Conservation (phyloP, 2,797 vertebrate genomes). For the Phoebastria nigripes region DNA sequence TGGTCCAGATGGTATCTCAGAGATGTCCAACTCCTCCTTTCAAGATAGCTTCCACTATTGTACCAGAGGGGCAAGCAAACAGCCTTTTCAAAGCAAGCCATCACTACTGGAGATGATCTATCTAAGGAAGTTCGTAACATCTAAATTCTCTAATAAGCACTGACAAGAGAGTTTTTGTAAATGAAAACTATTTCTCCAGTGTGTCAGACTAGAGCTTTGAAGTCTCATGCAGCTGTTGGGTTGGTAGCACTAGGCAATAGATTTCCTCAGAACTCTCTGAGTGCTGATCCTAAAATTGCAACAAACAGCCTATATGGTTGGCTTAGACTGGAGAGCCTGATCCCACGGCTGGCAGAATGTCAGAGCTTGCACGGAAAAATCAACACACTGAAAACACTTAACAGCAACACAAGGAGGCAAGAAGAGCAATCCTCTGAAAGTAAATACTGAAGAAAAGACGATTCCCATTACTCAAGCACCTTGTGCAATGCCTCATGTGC, state of each 20-base stretch:
- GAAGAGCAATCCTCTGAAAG: not conserved
- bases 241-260: not conserved
- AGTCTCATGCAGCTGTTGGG: not conserved
- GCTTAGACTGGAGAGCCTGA: not conserved
- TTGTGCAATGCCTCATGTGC: not conserved
- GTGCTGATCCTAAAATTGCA: not conserved
- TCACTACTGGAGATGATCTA: not conserved
- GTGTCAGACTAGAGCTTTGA: not conserved
- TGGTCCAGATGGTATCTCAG: not conserved
- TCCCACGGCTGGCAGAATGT: accelerated
- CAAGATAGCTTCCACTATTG: not conserved
- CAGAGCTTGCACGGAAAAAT: not conserved
- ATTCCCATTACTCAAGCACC: not conserved
- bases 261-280: not conserved
- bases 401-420: not conserved
- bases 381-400: not conserved
- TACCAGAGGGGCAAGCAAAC: not conserved
- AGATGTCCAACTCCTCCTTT: not conserved
- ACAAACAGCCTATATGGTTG: not conserved
- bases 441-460: not conserved
- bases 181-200: not conserved
- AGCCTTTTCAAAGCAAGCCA: not conserved
- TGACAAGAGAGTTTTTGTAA: not conserved
- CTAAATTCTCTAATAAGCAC: not conserved
- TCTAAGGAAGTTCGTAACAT: not conserved